Conservation (phyloP, 2,113 vertebrate genomes). For the Pseudopipra pipra region DNA sequence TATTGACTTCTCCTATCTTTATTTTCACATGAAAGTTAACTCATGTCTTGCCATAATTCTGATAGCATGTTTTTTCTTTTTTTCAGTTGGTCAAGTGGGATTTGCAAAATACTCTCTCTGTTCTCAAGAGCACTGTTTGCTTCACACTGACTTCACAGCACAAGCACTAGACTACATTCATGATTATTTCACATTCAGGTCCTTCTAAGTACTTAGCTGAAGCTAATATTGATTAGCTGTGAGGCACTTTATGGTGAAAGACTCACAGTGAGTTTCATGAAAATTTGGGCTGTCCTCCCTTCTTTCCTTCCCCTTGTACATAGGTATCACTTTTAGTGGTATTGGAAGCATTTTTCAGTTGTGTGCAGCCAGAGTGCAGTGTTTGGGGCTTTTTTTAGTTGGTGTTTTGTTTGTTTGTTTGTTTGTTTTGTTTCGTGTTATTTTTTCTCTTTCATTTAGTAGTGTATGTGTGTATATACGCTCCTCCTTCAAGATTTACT, state of each 20-base stretch:
- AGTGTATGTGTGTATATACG: neutral
- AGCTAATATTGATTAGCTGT: neutral
- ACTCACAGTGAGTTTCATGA: neutral
- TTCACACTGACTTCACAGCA: neutral
- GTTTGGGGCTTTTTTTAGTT: fast-evolving
- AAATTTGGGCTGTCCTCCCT: neutral
- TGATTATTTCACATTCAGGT: neutral
- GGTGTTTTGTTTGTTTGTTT: neutral
- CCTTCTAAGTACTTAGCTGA: neutral
- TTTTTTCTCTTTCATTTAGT: neutral
- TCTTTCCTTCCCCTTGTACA: neutral
- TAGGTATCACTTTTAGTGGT: neutral
- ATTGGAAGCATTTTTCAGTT: neutral
- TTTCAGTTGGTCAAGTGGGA: neutral
- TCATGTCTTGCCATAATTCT: neutral
- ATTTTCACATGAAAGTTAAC: neutral
- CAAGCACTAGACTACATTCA: neutral
- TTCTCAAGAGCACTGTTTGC: neutral
- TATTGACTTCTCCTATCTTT: neutral
- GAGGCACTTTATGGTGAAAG: neutral
- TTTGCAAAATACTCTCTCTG: neutral
- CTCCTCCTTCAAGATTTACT: neutral
- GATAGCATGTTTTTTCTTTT: neutral
- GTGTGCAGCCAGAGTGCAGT: neutral
- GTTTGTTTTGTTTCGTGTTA: neutral